These are phyloP conservation scores for Dendroctonus valens DNA, from an alignment of 1,140 invertebrate genomes.

Conservation along the genomic window DNA sequence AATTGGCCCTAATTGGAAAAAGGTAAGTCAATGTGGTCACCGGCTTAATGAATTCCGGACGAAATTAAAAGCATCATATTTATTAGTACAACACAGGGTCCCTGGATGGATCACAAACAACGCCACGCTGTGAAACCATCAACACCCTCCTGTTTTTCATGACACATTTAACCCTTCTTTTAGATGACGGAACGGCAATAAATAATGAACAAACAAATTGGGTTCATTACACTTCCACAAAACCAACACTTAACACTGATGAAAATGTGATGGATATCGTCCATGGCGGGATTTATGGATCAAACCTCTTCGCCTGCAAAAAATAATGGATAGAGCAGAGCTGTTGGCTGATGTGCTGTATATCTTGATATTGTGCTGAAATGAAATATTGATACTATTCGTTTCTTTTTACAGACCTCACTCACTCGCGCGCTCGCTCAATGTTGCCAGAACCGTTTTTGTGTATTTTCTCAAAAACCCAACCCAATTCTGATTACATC, in stretches of 20 bases:
- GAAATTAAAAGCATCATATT: no score
- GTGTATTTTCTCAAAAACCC: neutral
- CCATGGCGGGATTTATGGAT: constrained; percentile 2
- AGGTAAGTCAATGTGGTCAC: no score
- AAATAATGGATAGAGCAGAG: neutral
- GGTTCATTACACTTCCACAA: constrained; percentile 19
- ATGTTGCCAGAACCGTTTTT: neutral
- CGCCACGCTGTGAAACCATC: constrained; percentile 17
- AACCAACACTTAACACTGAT: constrained; percentile 13
- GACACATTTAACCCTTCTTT: constrained; percentile 22
- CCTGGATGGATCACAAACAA: neutral
- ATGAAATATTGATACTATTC: neutral
- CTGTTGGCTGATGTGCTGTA: neutral
- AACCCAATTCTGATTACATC: neutral
- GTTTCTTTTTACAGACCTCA: neutral
- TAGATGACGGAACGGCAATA: constrained; percentile 10
- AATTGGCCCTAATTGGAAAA: no score
- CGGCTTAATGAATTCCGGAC: no score
- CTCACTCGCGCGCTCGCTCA: no score
- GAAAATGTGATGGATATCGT: constrained; percentile 20
- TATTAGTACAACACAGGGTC: no score
- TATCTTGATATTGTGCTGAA: neutral
- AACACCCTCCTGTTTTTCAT: constrained; percentile 13
- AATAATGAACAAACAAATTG: constrained; percentile 23
- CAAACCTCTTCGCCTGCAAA: constrained; percentile 2